Percentiles rank a stretch among this genome's conserved stretches.
phyloP scores from a whole-genome alignment of 2,113 vertebrate species.

The Python bivittatus region DNA sequence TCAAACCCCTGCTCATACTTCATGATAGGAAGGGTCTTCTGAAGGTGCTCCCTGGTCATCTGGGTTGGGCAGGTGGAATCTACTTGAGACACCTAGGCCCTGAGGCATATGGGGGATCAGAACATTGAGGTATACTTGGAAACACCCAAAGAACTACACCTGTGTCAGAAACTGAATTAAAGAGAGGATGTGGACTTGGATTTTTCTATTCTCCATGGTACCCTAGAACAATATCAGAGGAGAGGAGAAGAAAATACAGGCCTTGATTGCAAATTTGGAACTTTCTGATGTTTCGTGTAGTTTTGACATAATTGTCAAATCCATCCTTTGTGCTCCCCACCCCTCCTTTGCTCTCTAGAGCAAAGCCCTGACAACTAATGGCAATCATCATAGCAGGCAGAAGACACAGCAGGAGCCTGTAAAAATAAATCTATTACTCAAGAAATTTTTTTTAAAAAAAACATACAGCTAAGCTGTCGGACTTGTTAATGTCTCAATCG shows the following conservation, averaged over 20 bases:
- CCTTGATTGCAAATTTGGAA: background rate
- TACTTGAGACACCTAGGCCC: too few relatives aligned
- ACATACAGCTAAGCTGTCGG: constrained; percentile 26
- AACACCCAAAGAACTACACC: too few relatives aligned
- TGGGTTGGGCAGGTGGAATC: too few relatives aligned
- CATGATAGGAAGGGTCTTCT: too few relatives aligned
- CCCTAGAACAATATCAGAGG: background rate
- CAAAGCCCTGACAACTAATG: background rate
- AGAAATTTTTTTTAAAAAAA: constrained; percentile 31
- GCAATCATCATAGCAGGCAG: constrained; percentile 4
- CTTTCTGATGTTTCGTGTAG: background rate
- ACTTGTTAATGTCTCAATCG: constrained; percentile 42
- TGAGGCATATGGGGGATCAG: too few relatives aligned
- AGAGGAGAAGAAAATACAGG: background rate
- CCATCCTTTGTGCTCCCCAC: background rate
- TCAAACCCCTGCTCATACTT: too few relatives aligned
- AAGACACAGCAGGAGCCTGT: background rate
- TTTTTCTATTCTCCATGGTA: background rate
- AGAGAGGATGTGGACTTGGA: background rate
- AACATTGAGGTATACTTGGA: too few relatives aligned
- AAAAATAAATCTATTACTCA: constrained; percentile 39
- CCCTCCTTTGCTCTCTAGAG: constrained; percentile 9
- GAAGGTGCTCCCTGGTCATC: too few relatives aligned
- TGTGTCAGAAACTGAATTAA: background rate
- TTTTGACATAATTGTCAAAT: constrained; percentile 4